phyloP scores from a whole-genome alignment of 2,797 vertebrate species.

The Lophotriccus pileatus region DNA sequence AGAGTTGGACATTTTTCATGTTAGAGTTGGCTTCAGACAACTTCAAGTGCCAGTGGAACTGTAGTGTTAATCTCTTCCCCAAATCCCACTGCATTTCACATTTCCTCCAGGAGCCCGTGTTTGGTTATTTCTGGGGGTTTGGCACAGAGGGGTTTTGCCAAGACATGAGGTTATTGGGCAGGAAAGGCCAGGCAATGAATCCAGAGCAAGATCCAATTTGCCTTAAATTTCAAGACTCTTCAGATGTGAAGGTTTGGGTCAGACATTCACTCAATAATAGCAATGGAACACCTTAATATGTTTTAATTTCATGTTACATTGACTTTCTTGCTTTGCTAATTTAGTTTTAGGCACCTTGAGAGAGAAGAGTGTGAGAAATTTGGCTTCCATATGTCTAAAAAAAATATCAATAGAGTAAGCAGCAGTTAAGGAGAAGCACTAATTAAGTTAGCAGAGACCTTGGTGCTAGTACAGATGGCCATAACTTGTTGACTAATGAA shows the following conservation, averaged over 20 bases:
- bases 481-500: constrained; percentile 24
- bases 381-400: background rate
- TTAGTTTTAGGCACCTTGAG: background rate
- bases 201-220: background rate
- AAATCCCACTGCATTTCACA: background rate
- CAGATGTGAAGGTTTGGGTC: background rate
- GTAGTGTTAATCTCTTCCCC: background rate
- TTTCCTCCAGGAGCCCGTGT: background rate
- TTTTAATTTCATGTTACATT: background rate
- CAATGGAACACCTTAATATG: background rate
- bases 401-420: background rate
- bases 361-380: background rate
- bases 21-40: background rate
- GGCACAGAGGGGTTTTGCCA: background rate
- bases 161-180: background rate
- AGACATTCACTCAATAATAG: background rate
- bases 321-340: background rate
- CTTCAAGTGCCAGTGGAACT: background rate
- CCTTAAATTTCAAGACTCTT: background rate
- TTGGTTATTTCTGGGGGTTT: background rate
- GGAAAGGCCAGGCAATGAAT: background rate
- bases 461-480: background rate
- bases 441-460: background rate
- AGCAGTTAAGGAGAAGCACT: background rate
- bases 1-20: background rate